Base-by-base conservation (phyloP, 2,113 vertebrate genomes). In the Phasianus colchicus region DNA sequence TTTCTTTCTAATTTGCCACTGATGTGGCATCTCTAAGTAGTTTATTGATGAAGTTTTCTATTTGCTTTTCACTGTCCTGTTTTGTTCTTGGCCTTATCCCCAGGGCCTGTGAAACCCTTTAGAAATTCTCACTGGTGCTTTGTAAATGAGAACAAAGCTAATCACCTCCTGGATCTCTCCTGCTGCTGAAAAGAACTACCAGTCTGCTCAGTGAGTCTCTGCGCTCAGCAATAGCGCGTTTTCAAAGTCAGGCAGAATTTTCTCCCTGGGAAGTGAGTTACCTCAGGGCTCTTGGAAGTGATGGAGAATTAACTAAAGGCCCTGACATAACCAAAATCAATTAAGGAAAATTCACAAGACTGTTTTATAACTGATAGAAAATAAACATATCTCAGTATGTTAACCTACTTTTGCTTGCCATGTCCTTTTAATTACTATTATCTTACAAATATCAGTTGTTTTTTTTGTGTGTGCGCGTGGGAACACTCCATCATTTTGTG, bases 131-230 rank as follows among this genome's bases (percentile, higher is more conserved):
- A 88, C 80, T 93, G 92, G 92, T 94, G 86, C 93, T 95, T 93
- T 95, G 86, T 94, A 95, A 96, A 93, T 86, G 92, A 95, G 96
- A 96, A 97, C 94, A 97, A 96, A 95, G 96, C 94, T 95, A 95
- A 97, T 97, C 94, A 93, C 94, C 96, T 97, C 94, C 88, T 94
- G 93, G 76, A 95, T 96, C 94, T 93, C 90, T 95, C 86, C 91
- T 96, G 92, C 96, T 91, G 92, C 84, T 95, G 84, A 88, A 96
- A 95, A 83, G 89, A 97, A 58, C 94, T 76, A 90, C 80, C 91
- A 86, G 88, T 82, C 80, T 93, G 88, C 77, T 90, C 83, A 85
- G 67, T 21, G 82, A 80, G 89, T 57, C 89, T 93, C 89, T 92
- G 67, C 90, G 90, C 93, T 90, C 86, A 75, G 91, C 95, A 95